Percentiles rank a stretch among this genome's conserved stretches.
phyloP scores from a whole-genome alignment of 2,113 vertebrate species.

The Heterocephalus glaber region DNA sequence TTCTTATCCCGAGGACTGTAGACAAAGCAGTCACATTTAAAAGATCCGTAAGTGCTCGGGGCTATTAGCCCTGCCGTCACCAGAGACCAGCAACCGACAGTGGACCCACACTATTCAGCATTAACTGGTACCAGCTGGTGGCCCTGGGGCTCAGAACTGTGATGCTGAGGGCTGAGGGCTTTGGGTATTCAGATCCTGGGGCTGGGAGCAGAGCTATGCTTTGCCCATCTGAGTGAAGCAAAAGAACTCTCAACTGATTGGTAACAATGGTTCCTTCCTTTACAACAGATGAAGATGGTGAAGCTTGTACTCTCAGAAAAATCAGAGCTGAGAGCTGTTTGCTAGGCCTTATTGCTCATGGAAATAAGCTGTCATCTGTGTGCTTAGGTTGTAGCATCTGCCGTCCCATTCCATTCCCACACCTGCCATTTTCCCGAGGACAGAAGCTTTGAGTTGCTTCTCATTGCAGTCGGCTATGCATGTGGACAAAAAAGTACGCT shows the following conservation, averaged over 20 bases:
- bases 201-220: neutral
- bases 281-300: neutral
- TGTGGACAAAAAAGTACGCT: neutral
- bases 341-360: neutral
- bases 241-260: neutral
- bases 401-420: neutral
- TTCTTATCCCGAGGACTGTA: neutral
- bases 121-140: neutral
- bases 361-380: neutral
- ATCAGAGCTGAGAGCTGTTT: fast-evolving
- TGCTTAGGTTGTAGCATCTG: neutral
- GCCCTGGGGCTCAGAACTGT: neutral
- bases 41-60: neutral
- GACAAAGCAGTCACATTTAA: neutral
- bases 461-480: neutral
- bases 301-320: neutral
- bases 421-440: fast-evolving
- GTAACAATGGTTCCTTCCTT: neutral
- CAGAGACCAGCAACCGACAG: neutral
- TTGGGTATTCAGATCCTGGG: neutral
- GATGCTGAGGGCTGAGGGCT: neutral
- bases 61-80: neutral
- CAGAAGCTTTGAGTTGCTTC: neutral
- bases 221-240: neutral
- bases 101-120: too few relatives aligned